phyloP scores from a whole-genome alignment of 2,113 vertebrate species.

The Hydropotes inermis region DNA sequence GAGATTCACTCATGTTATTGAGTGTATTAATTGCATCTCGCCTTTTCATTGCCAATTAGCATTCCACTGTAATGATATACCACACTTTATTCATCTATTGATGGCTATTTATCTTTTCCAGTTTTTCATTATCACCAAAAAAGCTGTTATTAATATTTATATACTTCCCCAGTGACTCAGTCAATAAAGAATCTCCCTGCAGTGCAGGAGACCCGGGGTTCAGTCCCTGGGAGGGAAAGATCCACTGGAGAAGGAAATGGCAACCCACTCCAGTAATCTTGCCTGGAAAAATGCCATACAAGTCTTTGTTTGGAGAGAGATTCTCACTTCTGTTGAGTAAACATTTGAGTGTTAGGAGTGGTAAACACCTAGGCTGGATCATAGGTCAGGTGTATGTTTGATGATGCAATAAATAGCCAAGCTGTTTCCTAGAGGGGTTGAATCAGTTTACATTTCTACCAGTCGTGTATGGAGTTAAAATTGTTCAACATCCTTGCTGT shows the following conservation, averaged over 20 bases:
- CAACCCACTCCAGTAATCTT: background rate
- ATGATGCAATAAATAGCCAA: background rate
- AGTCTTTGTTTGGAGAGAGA: background rate
- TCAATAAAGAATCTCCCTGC: background rate
- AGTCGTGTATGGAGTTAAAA: background rate
- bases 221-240: background rate
- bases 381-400: background rate
- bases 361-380: background rate
- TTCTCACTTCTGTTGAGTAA: background rate
- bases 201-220: background rate
- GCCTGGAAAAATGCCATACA: background rate
- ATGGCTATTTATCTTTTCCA: background rate
- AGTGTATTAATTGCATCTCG: background rate
- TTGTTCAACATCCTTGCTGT: background rate
- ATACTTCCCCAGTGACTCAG: background rate
- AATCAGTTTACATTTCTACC: background rate
- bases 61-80: background rate
- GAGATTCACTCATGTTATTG: background rate
- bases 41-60: background rate
- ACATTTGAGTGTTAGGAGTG: background rate
- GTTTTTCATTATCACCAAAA: background rate
- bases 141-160: background rate
- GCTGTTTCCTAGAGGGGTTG: background rate
- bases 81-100: background rate
- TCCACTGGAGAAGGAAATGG: background rate